Evolutionary conservation across 2,888 invertebrate species (phyloP).

Genomic region (Synergus gifuensis): DNA sequence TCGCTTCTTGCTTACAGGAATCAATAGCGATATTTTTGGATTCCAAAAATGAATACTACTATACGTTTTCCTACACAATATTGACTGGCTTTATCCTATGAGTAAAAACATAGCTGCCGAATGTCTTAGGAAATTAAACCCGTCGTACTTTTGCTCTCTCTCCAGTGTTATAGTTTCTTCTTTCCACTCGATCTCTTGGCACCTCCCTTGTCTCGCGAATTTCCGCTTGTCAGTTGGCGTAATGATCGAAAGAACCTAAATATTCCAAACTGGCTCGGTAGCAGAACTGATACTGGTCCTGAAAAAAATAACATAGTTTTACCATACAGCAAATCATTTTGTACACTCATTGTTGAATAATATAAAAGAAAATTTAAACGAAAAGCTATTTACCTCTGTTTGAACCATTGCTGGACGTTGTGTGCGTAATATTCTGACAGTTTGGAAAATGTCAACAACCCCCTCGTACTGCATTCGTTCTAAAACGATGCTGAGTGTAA

Average conservation of each 20-base stretch:
- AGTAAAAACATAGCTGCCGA: conserved; percentile 3
- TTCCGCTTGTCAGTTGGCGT: conserved; percentile 86
- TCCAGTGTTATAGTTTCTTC: conserved; percentile 68
- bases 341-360: background rate
- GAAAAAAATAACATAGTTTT: conserved; percentile 65
- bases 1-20: conserved; percentile 42
- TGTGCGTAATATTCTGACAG: conserved; percentile 97
- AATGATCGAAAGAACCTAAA: conserved; percentile 98
- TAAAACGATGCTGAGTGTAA: conserved; percentile 97
- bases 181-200: conserved; percentile 70
- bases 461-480: conserved; percentile 99
- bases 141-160: conserved; percentile 75
- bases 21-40: conserved; percentile 37
- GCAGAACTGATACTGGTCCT: conserved; percentile 99
- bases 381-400: conserved; percentile 89
- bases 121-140: conserved; percentile 65
- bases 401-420: conserved; percentile 99
- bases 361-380: background rate
- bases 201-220: conserved; percentile 72
- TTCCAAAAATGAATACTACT: conserved; percentile 46
- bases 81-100: conserved; percentile 33
- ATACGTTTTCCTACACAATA: conserved; percentile 34
- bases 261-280: conserved; percentile 99
- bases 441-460: conserved; percentile 99
- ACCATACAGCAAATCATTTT: background rate